These are phyloP conservation scores for Saimiri boliviensis DNA, from an alignment of 2,113 vertebrate species.

Conservation along the genomic window DNA sequence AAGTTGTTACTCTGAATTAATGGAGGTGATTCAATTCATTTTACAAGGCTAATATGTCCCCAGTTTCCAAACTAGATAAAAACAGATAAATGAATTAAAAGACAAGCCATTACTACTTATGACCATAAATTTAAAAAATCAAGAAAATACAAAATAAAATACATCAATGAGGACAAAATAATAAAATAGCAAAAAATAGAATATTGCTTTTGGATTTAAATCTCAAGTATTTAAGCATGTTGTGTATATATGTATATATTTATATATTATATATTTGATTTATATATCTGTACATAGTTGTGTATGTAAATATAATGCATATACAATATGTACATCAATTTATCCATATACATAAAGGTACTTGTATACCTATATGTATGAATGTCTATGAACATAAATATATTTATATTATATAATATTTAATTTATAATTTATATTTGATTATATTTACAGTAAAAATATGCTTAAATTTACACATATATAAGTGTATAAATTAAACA, in stretches of 20 bases:
- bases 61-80: neutral
- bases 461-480: neutral
- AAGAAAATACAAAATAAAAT: neutral
- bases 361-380: no score
- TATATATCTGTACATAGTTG: neutral
- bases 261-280: neutral
- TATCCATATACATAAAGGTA: no score
- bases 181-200: neutral
- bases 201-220: neutral
- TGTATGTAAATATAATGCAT: neutral
- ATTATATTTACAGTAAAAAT: neutral
- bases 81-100: neutral
- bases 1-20: neutral
- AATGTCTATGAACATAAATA: neutral
- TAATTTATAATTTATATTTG: neutral
- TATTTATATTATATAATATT: neutral
- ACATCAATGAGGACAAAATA: neutral
- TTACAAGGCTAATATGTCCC: neutral
- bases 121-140: neutral
- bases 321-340: neutral
- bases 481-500: neutral
- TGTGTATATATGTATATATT: neutral
- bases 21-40: neutral
- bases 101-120: neutral
- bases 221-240: neutral